Conservation (phyloP, 2,797 vertebrate species). For the Pteronotus mesoamericanus region DNA sequence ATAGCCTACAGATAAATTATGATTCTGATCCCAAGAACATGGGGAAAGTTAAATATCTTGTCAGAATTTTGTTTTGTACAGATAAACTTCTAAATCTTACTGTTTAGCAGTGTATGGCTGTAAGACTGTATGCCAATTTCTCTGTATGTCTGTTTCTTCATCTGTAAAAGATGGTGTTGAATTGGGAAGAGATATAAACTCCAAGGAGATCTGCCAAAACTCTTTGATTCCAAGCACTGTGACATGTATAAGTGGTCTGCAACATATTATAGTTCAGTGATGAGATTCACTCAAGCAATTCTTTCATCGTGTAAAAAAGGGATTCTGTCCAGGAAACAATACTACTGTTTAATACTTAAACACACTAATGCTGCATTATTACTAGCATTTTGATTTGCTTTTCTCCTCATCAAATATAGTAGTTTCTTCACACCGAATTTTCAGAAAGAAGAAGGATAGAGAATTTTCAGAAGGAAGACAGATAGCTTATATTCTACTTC, state of each 20-base stretch:
- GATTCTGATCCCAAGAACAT: neutral
- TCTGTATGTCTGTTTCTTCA: neutral
- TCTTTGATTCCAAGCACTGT: neutral
- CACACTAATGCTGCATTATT: neutral
- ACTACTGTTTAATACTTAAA: neutral
- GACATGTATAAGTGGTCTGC: neutral
- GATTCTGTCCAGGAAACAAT: neutral
- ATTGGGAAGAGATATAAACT: neutral
- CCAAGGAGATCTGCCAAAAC: neutral
- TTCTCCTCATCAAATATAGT: neutral
- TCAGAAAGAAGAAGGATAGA: neutral
- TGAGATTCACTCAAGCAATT: neutral
- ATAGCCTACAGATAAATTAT: neutral
- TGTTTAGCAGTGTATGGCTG: neutral
- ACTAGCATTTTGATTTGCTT: neutral
- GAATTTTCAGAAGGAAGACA: constrained; percentile 14
- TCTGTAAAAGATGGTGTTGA: neutral
- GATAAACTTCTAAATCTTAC: neutral
- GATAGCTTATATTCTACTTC: neutral
- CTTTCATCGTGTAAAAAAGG: neutral
- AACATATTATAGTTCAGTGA: neutral
- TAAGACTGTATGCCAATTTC: neutral
- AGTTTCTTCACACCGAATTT: neutral
- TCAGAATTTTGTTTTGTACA: constrained; percentile 16
- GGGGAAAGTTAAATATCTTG: neutral